Conservation (phyloP, 2,797 vertebrate species). For the Argyrosomus regius region DNA sequence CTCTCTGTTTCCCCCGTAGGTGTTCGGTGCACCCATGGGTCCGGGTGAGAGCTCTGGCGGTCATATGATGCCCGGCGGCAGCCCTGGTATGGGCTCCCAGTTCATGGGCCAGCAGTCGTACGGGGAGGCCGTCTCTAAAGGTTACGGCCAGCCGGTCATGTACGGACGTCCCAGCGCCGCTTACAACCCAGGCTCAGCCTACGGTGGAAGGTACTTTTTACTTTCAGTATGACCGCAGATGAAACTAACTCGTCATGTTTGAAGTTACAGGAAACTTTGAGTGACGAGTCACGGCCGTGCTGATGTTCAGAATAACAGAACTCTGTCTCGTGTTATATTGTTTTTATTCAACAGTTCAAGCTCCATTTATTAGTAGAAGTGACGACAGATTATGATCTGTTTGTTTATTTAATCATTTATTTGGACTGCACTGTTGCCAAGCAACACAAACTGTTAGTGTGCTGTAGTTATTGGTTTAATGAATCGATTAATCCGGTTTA, state of each 20-base stretch:
- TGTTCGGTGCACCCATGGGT: conserved; percentile 93
- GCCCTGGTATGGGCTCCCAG: conserved; percentile 89
- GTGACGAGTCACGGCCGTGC: too few relatives aligned
- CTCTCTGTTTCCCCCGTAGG: conserved; percentile 77
- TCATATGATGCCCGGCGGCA: conserved; percentile 91
- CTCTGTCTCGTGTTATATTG: too few relatives aligned
- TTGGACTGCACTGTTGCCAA: too few relatives aligned
- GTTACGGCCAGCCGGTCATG: conserved; percentile 90
- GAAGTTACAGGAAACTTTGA: neutral
- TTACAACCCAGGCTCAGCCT: conserved; percentile 78
- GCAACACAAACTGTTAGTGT: too few relatives aligned
- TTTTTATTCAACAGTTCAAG: too few relatives aligned
- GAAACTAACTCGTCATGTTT: neutral
- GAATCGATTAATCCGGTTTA: too few relatives aligned
- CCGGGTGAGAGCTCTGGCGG: conserved; percentile 91
- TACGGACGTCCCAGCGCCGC: conserved; percentile 87
- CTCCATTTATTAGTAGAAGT: too few relatives aligned
- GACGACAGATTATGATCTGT: too few relatives aligned
- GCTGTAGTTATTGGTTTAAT: too few relatives aligned
- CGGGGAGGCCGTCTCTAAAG: conserved; percentile 87
- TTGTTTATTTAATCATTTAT: too few relatives aligned
- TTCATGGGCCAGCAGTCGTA: conserved; percentile 94
- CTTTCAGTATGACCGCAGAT: neutral
- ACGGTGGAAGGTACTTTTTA: conserved; percentile 81
- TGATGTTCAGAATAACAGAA: too few relatives aligned